Evolutionary conservation across 2,888 invertebrate genomes (phyloP).

Genomic region (Hemithea aestivaria): DNA sequence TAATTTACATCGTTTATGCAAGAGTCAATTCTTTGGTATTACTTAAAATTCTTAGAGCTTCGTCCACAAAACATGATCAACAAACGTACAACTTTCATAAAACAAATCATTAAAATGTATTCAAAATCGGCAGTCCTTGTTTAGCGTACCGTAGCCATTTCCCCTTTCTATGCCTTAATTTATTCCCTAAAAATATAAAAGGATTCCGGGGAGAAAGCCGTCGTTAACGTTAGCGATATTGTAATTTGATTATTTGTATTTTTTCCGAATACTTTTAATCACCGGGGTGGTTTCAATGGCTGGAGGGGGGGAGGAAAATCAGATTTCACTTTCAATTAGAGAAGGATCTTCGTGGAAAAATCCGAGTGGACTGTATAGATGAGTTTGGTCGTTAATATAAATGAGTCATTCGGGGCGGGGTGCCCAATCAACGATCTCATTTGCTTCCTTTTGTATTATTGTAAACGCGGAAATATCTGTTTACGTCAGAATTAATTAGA

Average conservation of each 20-base stretch:
- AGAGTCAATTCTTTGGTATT: too few relatives aligned
- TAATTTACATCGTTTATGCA: too few relatives aligned
- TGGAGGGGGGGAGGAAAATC: slow-evolving; percentile 64
- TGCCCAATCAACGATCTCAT: slow-evolving; percentile 50
- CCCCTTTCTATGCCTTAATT: slow-evolving; percentile 67
- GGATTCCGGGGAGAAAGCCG: slow-evolving; percentile 71
- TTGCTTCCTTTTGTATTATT: slow-evolving; percentile 16
- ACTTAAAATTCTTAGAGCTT: too few relatives aligned
- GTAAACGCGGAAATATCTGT: slow-evolving; percentile 14
- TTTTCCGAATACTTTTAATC: slow-evolving; percentile 78
- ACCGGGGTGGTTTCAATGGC: slow-evolving; percentile 54
- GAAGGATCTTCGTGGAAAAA: slow-evolving; percentile 69
- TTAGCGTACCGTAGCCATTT: slow-evolving; percentile 50
- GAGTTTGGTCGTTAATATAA: slow-evolving; percentile 71
- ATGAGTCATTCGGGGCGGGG: slow-evolving; percentile 60
- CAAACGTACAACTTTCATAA: slow-evolving; percentile 20
- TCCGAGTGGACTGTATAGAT: slow-evolving; percentile 67
- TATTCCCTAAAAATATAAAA: slow-evolving; percentile 76
- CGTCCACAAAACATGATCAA: slow-evolving; percentile 16
- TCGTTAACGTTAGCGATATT: slow-evolving; percentile 80
- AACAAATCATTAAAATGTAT: slow-evolving; percentile 31
- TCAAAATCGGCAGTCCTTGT: slow-evolving; percentile 60
- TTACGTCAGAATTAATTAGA: slow-evolving; percentile 12
- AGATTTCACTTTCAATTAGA: slow-evolving; percentile 79
- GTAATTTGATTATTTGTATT: slow-evolving; percentile 81